Conservation (phyloP, 1,140 invertebrate species). For the Metopolophium dirhodum region DNA sequence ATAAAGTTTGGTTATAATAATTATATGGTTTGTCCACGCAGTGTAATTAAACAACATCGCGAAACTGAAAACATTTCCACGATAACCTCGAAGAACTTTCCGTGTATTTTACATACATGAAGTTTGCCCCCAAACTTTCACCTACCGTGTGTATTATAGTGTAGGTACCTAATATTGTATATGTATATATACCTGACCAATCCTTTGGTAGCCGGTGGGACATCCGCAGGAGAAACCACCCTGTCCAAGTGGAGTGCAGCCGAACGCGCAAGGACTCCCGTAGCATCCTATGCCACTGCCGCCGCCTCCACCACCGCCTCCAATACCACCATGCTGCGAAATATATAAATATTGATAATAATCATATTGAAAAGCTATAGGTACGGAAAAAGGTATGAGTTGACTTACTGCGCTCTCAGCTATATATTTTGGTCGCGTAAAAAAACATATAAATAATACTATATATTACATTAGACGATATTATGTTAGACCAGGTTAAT, state of each 20-base stretch:
- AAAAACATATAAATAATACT: not conserved
- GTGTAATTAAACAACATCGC: not conserved
- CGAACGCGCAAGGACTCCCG: conserved; percentile 78
- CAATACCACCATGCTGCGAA: not conserved
- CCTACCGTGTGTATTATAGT: no score
- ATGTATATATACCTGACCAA: conserved; percentile 67
- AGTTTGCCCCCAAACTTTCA: no score
- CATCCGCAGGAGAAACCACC: conserved; percentile 79
- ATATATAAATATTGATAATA: not conserved
- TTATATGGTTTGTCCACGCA: not conserved
- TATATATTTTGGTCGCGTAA: not conserved
- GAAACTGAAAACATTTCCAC: not conserved
- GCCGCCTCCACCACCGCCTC: not conserved
- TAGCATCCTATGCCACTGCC: conserved; percentile 67
- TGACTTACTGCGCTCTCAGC: not conserved
- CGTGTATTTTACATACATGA: no score
- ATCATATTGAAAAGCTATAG: not conserved
- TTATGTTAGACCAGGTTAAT: not conserved
- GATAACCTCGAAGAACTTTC: not conserved
- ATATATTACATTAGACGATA: not conserved
- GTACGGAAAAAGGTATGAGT: not conserved
- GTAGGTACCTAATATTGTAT: not conserved
- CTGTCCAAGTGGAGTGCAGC: conserved; percentile 72
- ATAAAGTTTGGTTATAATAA: not conserved
- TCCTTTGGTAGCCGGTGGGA: conserved; percentile 79